Evolutionary conservation across 2,113 vertebrate genomes (phyloP).

Genomic region (Phylloscopus whistleri): DNA sequence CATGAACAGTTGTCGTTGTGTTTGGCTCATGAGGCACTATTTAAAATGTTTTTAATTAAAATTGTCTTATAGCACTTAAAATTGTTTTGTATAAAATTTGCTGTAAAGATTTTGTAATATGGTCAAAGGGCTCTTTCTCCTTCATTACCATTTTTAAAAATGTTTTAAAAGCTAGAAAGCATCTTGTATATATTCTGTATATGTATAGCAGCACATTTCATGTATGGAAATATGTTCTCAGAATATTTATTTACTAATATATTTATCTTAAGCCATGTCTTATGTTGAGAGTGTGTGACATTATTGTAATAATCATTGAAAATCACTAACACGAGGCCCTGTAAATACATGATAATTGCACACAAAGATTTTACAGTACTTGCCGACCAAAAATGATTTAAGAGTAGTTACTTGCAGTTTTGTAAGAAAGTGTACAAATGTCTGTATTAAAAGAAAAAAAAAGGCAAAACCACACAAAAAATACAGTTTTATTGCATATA

Average conservation of each 20-base stretch:
- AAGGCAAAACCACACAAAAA: conserved; percentile 87
- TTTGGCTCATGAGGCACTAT: conserved; percentile 92
- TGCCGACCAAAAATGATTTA: conserved; percentile 97
- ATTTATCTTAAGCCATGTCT: conserved; percentile 99
- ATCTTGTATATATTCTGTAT: conserved; percentile 94
- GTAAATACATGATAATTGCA: conserved; percentile 99
- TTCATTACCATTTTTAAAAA: conserved; percentile 87
- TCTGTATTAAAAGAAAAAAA: conserved; percentile 85
- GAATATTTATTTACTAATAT: conserved; percentile 99
- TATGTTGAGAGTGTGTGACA: conserved; percentile 93
- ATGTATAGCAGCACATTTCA: conserved; percentile 99
- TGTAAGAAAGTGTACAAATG: conserved; percentile 99
- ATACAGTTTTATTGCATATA: conserved; percentile 96
- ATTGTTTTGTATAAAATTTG: conserved; percentile 88
- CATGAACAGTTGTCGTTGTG: conserved; percentile 57
- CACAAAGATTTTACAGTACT: conserved; percentile 92
- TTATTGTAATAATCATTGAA: conserved; percentile 86
- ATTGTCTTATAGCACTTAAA: conserved; percentile 91
- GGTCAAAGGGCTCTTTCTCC: conserved; percentile 86
- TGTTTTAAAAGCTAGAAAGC: conserved; percentile 91
- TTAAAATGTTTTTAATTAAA: conserved; percentile 79
- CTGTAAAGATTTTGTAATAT: conserved; percentile 80
- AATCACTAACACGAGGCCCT: conserved; percentile 95
- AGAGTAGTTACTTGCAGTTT: conserved; percentile 94
- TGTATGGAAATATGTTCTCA: conserved; percentile 99